Evolutionary conservation across 2,113 vertebrate genomes (phyloP), one percentile per base, ranked within the genome.

Genomic region (Ariopsis seemanni): DNA sequence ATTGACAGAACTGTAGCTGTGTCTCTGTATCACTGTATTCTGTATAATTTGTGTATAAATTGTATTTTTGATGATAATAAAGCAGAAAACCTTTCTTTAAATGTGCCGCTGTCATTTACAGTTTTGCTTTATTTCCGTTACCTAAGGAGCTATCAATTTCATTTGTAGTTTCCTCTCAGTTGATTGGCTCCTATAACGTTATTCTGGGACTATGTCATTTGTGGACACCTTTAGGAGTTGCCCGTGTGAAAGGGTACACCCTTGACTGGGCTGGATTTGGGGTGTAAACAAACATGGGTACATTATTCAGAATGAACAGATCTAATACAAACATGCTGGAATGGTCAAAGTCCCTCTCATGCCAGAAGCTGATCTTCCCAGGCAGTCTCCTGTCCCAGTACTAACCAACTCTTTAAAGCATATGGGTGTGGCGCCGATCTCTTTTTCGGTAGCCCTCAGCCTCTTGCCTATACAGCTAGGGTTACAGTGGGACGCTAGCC

Each of bases 31-130:
- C 30, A 34, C 77, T 86, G 63, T 86, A 81, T 82, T 71, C 77
- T 81, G 85, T 74, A 82, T 82, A 58, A 87, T 82, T 72, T 71
- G 14, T 87, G 85, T 72, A 87, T 60, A 87, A 65, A 82, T 58
- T 58, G 2, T 55, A 7, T 69, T 86, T 86, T 86, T 67, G 77
- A 86, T 25, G 78, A 71, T 60, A 82, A 72, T 82, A 81, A 82
- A 80, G 14, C 71, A 58, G 14, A 7, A 50, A 81, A 50, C 3
- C 27, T 82, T 82, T 82, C 69, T 80, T 48, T 9, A 74, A 10
- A 74, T 81, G 57, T 57, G 22, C 77, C 30, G n/a, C n/a, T 27
- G 1, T 57, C 25, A 55, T 57, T 53, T 57, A 7, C 5, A 12
- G 0, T 18, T 58, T 58, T n/a, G 14, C 0, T 58, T 58, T 67